Percentiles rank a stretch among this genome's conserved stretches.
Conservation (phyloP, 2,888 invertebrate genomes). For the Lysandra bellargus region DNA sequence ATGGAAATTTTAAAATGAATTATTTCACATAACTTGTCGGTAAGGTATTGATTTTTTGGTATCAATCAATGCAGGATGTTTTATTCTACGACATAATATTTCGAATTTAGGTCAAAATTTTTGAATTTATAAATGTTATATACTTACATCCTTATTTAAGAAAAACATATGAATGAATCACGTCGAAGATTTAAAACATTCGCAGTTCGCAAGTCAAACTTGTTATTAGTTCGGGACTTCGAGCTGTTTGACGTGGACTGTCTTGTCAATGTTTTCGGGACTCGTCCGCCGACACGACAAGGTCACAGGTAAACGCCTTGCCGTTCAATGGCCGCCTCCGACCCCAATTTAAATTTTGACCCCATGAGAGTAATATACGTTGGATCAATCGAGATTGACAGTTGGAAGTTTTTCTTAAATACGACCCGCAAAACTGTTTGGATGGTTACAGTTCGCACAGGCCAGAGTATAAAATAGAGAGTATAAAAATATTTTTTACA, state of each 20-base stretch:
- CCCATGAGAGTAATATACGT: slow-evolving; percentile 57
- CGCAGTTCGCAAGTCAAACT: background rate
- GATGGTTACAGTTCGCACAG: background rate
- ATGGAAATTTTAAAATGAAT: too few relatives aligned
- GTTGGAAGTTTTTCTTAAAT: background rate
- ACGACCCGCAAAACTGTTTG: background rate
- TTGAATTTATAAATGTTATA: too few relatives aligned
- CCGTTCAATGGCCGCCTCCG: slow-evolving; percentile 60
- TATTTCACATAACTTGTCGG: too few relatives aligned
- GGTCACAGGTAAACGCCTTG: slow-evolving; percentile 48
- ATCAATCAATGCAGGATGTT: too few relatives aligned
- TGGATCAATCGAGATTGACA: slow-evolving; percentile 7
- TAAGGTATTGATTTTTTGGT: too few relatives aligned
- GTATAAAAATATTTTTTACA: background rate
- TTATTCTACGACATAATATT: too few relatives aligned
- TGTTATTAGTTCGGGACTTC: background rate
- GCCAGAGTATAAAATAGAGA: background rate
- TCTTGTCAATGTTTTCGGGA: slow-evolving; percentile 36
- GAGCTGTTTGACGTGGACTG: slow-evolving; percentile 27
- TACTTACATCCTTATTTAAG: too few relatives aligned
- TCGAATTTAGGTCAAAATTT: too few relatives aligned
- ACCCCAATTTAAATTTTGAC: slow-evolving; percentile 67
- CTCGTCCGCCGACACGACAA: slow-evolving; percentile 43
- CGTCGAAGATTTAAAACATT: background rate
- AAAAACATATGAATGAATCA: background rate